phyloP scores from a whole-genome alignment of 1,140 invertebrate species.

The Drosophila malerkotliana region DNA sequence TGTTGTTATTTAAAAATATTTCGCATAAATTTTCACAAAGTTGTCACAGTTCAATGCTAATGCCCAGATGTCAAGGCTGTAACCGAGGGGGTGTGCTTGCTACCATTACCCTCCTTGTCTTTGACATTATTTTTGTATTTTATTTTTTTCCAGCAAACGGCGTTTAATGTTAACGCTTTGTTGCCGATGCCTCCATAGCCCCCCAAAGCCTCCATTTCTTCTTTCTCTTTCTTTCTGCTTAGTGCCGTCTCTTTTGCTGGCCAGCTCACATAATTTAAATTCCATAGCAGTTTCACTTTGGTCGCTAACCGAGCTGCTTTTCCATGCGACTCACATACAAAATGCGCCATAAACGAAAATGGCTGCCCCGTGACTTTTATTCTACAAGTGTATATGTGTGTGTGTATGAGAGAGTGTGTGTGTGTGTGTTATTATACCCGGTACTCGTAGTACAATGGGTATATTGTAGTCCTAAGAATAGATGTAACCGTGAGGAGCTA shows the following conservation, averaged over 20 bases:
- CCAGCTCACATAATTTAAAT: conserved; percentile 55
- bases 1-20: conserved; percentile 2
- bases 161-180: conserved; percentile 61
- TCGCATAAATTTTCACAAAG: background rate
- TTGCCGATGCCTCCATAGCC: conserved; percentile 17
- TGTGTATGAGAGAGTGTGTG: background rate
- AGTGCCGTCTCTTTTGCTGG: background rate
- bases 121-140: conserved; percentile 47
- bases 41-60: conserved; percentile 9
- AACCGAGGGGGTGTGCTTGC: background rate
- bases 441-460: too few species aligned
- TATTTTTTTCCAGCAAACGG: conserved; percentile 30
- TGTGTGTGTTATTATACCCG: background rate
- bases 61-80: conserved; percentile 20
- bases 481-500: too few species aligned
- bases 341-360: conserved; percentile 61
- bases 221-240: background rate
- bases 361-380: conserved; percentile 32
- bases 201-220: background rate
- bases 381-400: background rate
- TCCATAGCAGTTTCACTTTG: conserved; percentile 55
- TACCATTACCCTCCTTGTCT: conserved; percentile 6
- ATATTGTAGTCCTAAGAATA: too few species aligned
- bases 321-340: conserved; percentile 55
- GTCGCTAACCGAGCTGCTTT: conserved; percentile 49